Evolutionary conservation across 2,797 vertebrate genomes (phyloP), one percentile per base, ranked within the genome.

Genomic region (Gorsachius magnificus): DNA sequence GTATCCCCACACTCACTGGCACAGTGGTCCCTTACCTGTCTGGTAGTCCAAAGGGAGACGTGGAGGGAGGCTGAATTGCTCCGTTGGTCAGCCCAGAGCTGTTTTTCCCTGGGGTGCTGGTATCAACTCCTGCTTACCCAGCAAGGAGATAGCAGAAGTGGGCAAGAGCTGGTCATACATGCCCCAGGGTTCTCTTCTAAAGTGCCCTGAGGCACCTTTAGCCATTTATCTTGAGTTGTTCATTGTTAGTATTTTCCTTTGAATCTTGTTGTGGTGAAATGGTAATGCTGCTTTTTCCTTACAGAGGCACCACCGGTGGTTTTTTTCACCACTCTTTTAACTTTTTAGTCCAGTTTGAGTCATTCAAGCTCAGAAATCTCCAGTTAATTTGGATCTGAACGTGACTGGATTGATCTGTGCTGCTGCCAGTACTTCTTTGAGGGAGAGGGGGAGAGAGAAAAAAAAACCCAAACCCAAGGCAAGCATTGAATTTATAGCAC

Each of bases 401-500:
- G 70, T 38, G 64, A 36, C 82, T 2, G 24, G 70, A 79, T 75
- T 89, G 86, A 75, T 80, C 83, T 29, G 9, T 92, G 70, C 46
- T 88, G 72, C 48, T 78, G 79, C 61, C 41, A 87, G 5, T 93
- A 31, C 25, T 64, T 79, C 57, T 91, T 80, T 58, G 38, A 50
- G 60, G 26, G 31, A 53, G 19, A 70, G 10, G 3, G 22, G 17
- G 17, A 77, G 41, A 92, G 18, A 83, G 18, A 64, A 92, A 66
- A 71, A 57, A 53, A 92, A 53, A 43, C 3, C 14, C 15, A 43
- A 83, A 92, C 90, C 41, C 74, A 97, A 96, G 83, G 90, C 83
- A 94, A 96, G 74, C 36, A 43, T 91, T 96, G 97, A 95, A 97
- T 97, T 97, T 97, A 96, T 89, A 66, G 86, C 86, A 74, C 87